These are phyloP conservation scores for Phasianus colchicus DNA, from an alignment of 2,113 vertebrate species.

Conservation along the genomic window DNA sequence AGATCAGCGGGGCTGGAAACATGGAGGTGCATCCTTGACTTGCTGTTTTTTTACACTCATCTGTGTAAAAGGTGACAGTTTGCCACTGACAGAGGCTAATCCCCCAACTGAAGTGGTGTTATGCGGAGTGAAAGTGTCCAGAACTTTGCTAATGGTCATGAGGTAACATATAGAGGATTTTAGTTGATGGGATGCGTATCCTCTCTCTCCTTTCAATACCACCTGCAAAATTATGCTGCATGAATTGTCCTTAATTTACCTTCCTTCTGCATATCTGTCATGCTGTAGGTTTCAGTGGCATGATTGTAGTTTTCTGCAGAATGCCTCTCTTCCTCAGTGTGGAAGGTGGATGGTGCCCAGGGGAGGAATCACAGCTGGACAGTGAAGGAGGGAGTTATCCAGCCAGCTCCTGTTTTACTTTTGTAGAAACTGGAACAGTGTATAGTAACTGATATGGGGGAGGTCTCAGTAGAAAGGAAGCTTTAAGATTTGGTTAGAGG, in stretches of 20 bases:
- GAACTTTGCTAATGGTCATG: not conserved
- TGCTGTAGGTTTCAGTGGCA: not conserved
- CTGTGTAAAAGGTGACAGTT: not conserved
- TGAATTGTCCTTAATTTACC: not conserved
- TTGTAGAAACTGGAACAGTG: not conserved
- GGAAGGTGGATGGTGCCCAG: not conserved
- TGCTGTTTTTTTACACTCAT: not conserved
- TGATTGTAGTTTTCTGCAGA: not conserved
- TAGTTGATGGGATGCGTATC: not conserved
- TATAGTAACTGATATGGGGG: accelerated
- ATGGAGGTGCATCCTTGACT: accelerated
- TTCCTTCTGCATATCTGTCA: not conserved
- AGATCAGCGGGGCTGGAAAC: not conserved
- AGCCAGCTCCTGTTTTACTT: not conserved
- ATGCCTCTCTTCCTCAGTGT: not conserved
- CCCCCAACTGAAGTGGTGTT: not conserved
- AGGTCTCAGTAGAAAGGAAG: not conserved
- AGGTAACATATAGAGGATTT: not conserved
- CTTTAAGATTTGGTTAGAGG: not conserved
- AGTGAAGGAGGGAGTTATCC: not conserved
- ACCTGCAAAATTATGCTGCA: not conserved
- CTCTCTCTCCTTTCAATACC: not conserved
- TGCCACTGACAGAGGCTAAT: conserved; percentile 5
- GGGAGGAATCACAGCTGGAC: not conserved
- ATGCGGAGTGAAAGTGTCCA: not conserved